These are phyloP conservation scores for Hofmannophila pseudospretella DNA, from an alignment of 2,888 invertebrate genomes.

Conservation along the genomic window DNA sequence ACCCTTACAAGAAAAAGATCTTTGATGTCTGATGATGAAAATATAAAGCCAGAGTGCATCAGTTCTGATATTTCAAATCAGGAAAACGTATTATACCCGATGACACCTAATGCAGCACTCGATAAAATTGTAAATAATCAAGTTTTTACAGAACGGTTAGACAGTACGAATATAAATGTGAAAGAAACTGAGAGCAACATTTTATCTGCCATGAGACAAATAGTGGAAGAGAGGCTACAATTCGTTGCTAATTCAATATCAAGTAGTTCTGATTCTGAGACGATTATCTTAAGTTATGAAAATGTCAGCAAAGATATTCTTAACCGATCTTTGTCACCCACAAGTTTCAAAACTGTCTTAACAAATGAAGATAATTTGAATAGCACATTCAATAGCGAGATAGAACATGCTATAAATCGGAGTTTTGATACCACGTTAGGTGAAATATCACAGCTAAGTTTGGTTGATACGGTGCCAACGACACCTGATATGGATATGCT, in stretches of 20 bases:
- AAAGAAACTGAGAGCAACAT: conserved; percentile 19
- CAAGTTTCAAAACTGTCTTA: conserved; percentile 31
- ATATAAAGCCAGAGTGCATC: conserved; percentile 15
- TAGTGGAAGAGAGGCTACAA: conserved; percentile 46
- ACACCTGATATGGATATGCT: conserved; percentile 40
- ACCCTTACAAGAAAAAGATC: conserved; percentile 25
- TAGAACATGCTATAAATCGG: conserved; percentile 30
- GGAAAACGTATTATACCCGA: conserved; percentile 5
- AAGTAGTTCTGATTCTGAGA: conserved; percentile 21
- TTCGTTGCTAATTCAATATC: conserved; percentile 25
- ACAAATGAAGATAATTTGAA: conserved; percentile 26
- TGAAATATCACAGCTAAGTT: conserved; percentile 27
- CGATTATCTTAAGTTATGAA: conserved; percentile 29
- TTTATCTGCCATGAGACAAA: conserved; percentile 26
- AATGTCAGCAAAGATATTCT: conserved; percentile 15
- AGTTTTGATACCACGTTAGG: conserved; percentile 27
- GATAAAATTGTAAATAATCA: conserved; percentile 19
- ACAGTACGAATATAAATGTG: conserved; percentile 15
- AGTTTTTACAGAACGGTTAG: conserved; percentile 24
- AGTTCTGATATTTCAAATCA: conserved; percentile 10
- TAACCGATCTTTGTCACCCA: conserved; percentile 23
- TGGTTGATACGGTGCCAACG: conserved; percentile 23
- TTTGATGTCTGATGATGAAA: conserved; percentile 17
- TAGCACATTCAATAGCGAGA: conserved; percentile 22
- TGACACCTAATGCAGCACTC: conserved; percentile 5